Evolutionary conservation across 2,113 vertebrate genomes (phyloP).

Genomic region (Grammomys dolichurus): DNA sequence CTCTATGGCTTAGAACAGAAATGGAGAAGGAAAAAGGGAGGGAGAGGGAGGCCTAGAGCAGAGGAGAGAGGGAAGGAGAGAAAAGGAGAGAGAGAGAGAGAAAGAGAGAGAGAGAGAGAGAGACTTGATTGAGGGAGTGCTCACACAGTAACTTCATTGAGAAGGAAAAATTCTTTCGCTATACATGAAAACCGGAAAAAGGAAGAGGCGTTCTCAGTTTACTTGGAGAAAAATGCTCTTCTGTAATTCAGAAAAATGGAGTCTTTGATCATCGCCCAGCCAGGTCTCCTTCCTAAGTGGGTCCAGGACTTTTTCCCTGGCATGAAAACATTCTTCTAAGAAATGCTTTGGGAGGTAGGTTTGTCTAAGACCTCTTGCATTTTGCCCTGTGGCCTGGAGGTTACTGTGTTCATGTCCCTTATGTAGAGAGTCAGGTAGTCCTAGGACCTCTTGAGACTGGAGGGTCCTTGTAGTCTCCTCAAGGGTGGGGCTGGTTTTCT

Average conservation of each 20-base stretch:
- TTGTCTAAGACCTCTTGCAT: slow-evolving; percentile 68
- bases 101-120: background rate
- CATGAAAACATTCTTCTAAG: slow-evolving; percentile 76
- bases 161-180: slow-evolving; percentile 81
- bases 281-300: slow-evolving; percentile 77
- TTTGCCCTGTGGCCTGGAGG: background rate
- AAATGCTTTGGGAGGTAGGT: slow-evolving; percentile 61
- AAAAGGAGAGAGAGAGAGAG: background rate
- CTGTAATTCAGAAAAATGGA: slow-evolving; percentile 79
- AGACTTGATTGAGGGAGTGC: background rate
- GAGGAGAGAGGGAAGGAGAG: background rate
- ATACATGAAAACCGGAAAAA: slow-evolving; percentile 82
- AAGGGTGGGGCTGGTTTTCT: background rate
- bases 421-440: slow-evolving; percentile 14
- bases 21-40: background rate
- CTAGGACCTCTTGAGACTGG: background rate
- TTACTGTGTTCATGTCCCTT: background rate
- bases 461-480: background rate
- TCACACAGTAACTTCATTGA: slow-evolving; percentile 87
- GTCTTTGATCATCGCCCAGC: slow-evolving; percentile 77
- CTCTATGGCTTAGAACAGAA: background rate
- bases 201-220: slow-evolving; percentile 72
- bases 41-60: background rate
- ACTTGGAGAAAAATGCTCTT: slow-evolving; percentile 77
- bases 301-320: slow-evolving; percentile 72